Evolutionary conservation across 2,113 vertebrate genomes (phyloP).

Genomic region (Pteruthius melanotis): DNA sequence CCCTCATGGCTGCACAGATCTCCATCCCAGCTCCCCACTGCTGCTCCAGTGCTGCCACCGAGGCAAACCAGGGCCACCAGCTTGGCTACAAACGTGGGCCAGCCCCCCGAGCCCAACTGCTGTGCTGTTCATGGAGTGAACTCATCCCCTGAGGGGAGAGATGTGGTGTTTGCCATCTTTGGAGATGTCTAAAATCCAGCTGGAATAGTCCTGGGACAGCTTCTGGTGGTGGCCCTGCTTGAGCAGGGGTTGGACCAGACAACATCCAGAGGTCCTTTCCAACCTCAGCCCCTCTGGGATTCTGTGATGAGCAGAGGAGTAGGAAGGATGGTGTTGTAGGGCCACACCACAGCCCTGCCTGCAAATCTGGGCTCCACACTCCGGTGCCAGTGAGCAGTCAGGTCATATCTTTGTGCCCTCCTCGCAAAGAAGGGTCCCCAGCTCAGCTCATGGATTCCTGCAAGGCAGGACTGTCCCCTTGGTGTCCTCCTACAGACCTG

Average conservation of each 20-base stretch:
- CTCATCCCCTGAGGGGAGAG: background rate
- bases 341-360: background rate
- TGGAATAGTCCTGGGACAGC: background rate
- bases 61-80: background rate
- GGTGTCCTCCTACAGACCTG: background rate
- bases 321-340: background rate
- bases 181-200: rapidly evolving
- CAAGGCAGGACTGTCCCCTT: rapidly evolving
- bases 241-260: background rate
- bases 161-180: background rate
- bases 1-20: rapidly evolving
- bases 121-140: background rate
- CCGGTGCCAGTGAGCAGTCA: rapidly evolving
- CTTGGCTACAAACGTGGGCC: background rate
- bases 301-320: background rate
- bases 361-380: rapidly evolving
- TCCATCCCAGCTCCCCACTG: background rate
- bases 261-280: background rate
- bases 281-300: background rate
- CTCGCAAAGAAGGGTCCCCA: background rate
- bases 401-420: background rate
- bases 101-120: rapidly evolving
- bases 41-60: rapidly evolving
- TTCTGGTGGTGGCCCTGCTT: background rate
- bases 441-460: rapidly evolving